Percentiles rank a stretch among this genome's conserved stretches.
phyloP scores from a whole-genome alignment of 64 coral and sea anemone species.

The Exaiptasia diaphana region DNA sequence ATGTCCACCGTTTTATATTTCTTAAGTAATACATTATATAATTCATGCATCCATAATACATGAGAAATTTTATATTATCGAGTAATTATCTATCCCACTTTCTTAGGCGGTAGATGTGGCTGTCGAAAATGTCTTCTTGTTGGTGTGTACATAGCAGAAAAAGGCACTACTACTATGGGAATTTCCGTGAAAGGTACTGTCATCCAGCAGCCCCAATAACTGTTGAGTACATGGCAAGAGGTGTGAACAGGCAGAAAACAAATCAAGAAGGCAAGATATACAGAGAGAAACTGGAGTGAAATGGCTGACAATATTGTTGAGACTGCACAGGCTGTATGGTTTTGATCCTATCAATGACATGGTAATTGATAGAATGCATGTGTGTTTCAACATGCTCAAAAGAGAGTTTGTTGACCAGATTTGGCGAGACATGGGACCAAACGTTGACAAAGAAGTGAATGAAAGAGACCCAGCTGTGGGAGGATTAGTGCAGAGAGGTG shows the following conservation, averaged over 20 bases:
- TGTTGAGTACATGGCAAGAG: slow-evolving; percentile 37
- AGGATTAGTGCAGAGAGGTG: neutral
- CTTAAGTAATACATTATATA: too few relatives aligned
- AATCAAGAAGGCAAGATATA: neutral
- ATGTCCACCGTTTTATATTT: too few relatives aligned
- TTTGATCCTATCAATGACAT: slow-evolving; percentile 50
- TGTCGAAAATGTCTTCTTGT: slow-evolving; percentile 46
- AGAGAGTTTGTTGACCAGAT: slow-evolving; percentile 43
- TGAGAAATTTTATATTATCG: too few relatives aligned
- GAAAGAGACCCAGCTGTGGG: slow-evolving; percentile 33
- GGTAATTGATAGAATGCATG: slow-evolving; percentile 45
- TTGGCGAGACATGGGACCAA: slow-evolving; percentile 42
- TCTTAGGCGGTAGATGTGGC: slow-evolving; percentile 52
- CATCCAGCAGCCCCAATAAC: slow-evolving; percentile 22
- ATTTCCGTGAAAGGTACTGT: slow-evolving; percentile 21
- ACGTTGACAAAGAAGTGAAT: slow-evolving; percentile 19
- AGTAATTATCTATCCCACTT: too few relatives aligned
- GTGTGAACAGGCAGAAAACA: neutral
- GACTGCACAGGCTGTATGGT: slow-evolving; percentile 12
- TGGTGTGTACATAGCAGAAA: slow-evolving; percentile 36
- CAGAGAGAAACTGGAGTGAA: slow-evolving; percentile 9
- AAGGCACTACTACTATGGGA: slow-evolving; percentile 56
- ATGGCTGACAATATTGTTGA: slow-evolving; percentile 4
- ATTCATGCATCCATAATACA: too few relatives aligned
- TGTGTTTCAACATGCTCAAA: slow-evolving; percentile 40